These are phyloP conservation scores for Leptopilina clavipes DNA, from an alignment of 1,140 invertebrate species.

Conservation along the genomic window DNA sequence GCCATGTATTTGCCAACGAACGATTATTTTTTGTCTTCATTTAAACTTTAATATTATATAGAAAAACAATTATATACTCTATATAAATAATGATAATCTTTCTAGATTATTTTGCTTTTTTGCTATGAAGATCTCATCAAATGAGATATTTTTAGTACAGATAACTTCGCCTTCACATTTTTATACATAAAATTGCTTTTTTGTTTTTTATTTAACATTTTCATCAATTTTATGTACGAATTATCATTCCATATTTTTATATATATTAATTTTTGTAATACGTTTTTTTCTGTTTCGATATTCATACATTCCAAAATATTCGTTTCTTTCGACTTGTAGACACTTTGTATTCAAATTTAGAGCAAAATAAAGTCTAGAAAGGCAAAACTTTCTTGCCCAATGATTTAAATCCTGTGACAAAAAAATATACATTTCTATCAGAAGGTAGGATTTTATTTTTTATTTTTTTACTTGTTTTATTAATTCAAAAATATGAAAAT, in stretches of 20 bases:
- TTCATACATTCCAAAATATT: slow-evolving; percentile 72
- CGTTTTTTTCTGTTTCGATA: slow-evolving; percentile 60
- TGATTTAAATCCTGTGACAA: neutral
- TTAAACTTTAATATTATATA: slow-evolving; percentile 71
- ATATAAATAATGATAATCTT: slow-evolving; percentile 70
- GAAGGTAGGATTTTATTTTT: neutral
- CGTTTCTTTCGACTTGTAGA: slow-evolving; percentile 71
- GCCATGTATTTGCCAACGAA: slow-evolving; percentile 75
- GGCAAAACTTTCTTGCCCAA: slow-evolving; percentile 58
- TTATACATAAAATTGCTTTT: neutral
- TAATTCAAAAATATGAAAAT: neutral
- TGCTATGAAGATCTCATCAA: slow-evolving; percentile 38
- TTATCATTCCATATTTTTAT: slow-evolving; percentile 46
- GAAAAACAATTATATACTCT: slow-evolving; percentile 68
- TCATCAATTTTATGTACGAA: neutral
- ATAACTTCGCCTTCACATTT: neutral
- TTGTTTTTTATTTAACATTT: neutral
- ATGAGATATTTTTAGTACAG: neutral
- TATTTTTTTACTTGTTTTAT: too few relatives aligned
- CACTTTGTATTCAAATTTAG: slow-evolving; percentile 74
- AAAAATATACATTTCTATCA: neutral
- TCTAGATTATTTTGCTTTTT: slow-evolving; percentile 69
- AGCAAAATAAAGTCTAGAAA: slow-evolving; percentile 76
- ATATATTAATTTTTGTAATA: slow-evolving; percentile 53
- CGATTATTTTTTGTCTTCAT: slow-evolving; percentile 66